Evolutionary conservation across 2,888 invertebrate genomes (phyloP).

Genomic region (Schrankia costaestrigalis): DNA sequence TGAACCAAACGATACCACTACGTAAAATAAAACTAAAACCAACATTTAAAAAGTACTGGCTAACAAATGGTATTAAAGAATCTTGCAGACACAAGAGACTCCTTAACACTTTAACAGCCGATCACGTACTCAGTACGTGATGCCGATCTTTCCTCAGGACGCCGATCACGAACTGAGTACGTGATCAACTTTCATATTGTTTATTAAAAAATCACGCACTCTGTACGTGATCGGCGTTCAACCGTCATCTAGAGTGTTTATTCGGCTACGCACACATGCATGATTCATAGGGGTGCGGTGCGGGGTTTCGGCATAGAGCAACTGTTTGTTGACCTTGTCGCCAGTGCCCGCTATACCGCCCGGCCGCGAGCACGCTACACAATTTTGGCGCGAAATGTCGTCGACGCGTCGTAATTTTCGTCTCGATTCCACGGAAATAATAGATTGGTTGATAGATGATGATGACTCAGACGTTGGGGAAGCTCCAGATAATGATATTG

Average conservation of each 20-base stretch:
- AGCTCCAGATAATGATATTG: conserved; percentile 1
- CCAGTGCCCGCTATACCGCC: neutral
- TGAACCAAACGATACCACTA: too few relatives aligned
- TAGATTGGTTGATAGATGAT: neutral
- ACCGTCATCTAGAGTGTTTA: neutral
- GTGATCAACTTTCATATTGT: neutral
- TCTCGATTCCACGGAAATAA: neutral
- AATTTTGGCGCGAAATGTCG: neutral
- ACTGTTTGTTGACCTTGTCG: neutral
- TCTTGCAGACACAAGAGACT: too few relatives aligned
- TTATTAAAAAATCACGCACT: neutral
- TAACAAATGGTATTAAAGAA: too few relatives aligned
- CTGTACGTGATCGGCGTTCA: neutral
- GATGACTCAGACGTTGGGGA: conserved; percentile 1
- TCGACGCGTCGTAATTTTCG: neutral
- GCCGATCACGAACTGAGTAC: too few relatives aligned
- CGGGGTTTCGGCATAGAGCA: neutral
- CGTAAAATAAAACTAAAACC: too few relatives aligned
- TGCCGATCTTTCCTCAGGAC: too few relatives aligned
- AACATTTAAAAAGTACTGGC: too few relatives aligned
- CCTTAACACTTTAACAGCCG: too few relatives aligned
- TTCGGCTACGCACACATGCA: neutral
- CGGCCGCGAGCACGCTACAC: neutral
- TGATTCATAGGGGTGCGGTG: neutral
- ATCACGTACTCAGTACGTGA: too few relatives aligned